Evolutionary conservation across 2,888 invertebrate species (phyloP).

Genomic region (Disparrhopalites patrizii): DNA sequence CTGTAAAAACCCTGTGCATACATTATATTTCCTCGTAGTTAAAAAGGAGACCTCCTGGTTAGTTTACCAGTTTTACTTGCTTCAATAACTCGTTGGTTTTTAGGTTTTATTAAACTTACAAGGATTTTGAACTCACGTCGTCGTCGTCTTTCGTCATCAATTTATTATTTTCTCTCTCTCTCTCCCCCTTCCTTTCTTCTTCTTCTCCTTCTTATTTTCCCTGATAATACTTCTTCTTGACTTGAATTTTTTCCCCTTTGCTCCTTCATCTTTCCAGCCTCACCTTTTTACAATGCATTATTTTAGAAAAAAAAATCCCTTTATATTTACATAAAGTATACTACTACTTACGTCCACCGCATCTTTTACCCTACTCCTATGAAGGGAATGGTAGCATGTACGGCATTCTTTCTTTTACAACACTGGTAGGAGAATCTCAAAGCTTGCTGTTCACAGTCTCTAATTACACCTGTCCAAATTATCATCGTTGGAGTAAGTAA

Average conservation of each 20-base stretch:
- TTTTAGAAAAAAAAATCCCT: too few relatives aligned
- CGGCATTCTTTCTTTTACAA: too few relatives aligned
- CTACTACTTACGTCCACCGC: too few relatives aligned
- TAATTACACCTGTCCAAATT: slow-evolving; percentile 25
- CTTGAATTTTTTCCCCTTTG: too few relatives aligned
- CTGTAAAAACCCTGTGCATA: neutral
- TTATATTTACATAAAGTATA: too few relatives aligned
- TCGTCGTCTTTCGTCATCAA: slow-evolving; percentile 15
- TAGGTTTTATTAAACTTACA: slow-evolving; percentile 16
- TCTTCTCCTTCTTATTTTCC: too few relatives aligned
- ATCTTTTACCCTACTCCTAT: too few relatives aligned
- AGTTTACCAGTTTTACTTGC: slow-evolving; percentile 30
- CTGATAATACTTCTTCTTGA: too few relatives aligned
- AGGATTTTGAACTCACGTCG: slow-evolving; percentile 28
- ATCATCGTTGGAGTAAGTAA: slow-evolving; percentile 12
- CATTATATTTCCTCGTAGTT: slow-evolving; percentile 11
- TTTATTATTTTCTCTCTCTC: neutral
- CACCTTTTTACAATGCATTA: too few relatives aligned
- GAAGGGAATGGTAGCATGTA: too few relatives aligned
- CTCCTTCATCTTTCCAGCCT: too few relatives aligned
- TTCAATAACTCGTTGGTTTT: slow-evolving; percentile 26
- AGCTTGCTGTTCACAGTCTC: slow-evolving; percentile 18
- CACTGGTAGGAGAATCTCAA: too few relatives aligned
- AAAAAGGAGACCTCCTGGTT: slow-evolving; percentile 30
- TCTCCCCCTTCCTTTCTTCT: neutral